These are phyloP conservation scores for Leptinotarsa lineolata DNA, from an alignment of 1,140 invertebrate genomes.

Conservation along the genomic window DNA sequence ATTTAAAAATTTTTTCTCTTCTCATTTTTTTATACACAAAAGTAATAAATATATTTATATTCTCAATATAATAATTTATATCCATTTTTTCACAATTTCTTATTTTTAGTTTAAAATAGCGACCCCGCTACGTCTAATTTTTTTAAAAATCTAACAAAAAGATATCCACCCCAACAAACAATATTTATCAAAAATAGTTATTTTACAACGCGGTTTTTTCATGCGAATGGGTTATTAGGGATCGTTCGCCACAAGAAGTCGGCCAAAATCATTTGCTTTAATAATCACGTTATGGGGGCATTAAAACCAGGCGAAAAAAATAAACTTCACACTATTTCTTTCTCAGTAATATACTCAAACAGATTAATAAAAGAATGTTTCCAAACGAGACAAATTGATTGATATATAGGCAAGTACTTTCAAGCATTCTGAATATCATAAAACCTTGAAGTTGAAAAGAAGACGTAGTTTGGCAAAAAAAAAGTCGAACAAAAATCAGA, in stretches of 20 bases:
- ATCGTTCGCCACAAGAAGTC: background rate
- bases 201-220: conserved; percentile 45
- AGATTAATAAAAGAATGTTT: too few species aligned
- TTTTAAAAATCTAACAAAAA: conserved; percentile 58
- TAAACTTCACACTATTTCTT: too few species aligned
- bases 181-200: conserved; percentile 59
- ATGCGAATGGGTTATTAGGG: background rate
- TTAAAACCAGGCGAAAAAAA: too few species aligned
- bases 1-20: conserved; percentile 54
- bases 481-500: too few species aligned
- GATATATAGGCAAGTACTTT: too few species aligned
- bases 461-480: too few species aligned
- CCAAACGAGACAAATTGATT: too few species aligned
- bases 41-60: conserved; percentile 54
- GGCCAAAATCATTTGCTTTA: too few species aligned
- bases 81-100: conserved; percentile 57
- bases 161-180: conserved; percentile 58
- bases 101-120: conserved; percentile 49
- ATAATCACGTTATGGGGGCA: too few species aligned
- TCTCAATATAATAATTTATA: conserved; percentile 51
- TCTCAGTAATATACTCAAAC: too few species aligned
- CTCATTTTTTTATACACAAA: conserved; percentile 53
- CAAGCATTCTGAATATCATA: too few species aligned
- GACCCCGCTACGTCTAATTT: conserved; percentile 50
- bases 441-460: too few species aligned